Base-by-base conservation (phyloP, 1,140 invertebrate genomes). In the Drosophila parabipectinata region DNA sequence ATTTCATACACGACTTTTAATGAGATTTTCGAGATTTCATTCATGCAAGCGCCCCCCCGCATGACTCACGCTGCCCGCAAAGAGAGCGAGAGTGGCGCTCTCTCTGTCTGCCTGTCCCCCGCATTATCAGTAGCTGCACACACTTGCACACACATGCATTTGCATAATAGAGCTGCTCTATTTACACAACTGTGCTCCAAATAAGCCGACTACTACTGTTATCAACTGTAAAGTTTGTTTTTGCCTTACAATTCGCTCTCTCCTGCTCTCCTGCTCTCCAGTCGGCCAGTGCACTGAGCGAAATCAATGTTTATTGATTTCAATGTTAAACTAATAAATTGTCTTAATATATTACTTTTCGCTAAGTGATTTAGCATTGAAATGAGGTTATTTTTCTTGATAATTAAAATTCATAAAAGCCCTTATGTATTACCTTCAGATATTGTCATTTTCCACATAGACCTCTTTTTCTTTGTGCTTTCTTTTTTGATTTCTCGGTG, bases 161-260 rank as follows among this genome's bases (percentile, higher is more conserved):
- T 58, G 55, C 34, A 52, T 45, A 68, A 68, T 50, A 26, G 26
- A 48, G 51, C 52, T 67, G 50, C 51, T 68, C 32, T 56, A 69
- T 69, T 69, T 69, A 56, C 62, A 45, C 64, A 72, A 61, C 9
- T 72, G 57, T 72, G 69, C 57, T 72, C 69, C 50, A 73, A 54
- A 61, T 73, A 72, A 47, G 47, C 34, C 28, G n/a, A 72, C 15
- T 55, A 72, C 15, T 54, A 32, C 39, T 63, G 69, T 74, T 73
- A 74, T 74, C 59, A 74, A 72, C 47, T 47, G 48, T 54, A 48
- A 72, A 72, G 28, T 48, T 53, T 68, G 56, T 45, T 32, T 9
- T 52, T 61, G 26, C 18, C 9, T 50, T 57, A 45, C 15, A 45
- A 2, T 7, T 26, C 60, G 8, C 28, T 51, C 30, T 67, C 45